Percentiles rank a stretch among this genome's conserved stretches.
phyloP scores from a whole-genome alignment of 2,888 invertebrate species.

The Sinhomidia bicolor region DNA sequence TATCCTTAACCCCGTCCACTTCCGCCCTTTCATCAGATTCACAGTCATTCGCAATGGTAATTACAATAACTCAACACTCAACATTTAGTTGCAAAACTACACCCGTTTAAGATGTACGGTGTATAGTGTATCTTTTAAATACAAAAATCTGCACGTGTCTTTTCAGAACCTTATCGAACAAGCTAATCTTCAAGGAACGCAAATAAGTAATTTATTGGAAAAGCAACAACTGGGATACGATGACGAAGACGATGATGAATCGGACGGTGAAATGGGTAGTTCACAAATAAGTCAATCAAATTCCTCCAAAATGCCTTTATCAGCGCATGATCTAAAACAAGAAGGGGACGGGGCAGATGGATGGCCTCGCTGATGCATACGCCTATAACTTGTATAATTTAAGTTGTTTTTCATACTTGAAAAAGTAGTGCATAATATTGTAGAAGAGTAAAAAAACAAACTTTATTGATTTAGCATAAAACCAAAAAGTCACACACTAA shows the following conservation, averaged over 20 bases:
- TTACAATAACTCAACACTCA: neutral
- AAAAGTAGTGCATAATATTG: neutral
- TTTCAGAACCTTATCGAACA: constrained; percentile 76
- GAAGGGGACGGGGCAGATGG: constrained; percentile 77
- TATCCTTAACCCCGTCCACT: constrained; percentile 78
- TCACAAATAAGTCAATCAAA: constrained; percentile 68
- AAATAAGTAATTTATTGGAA: constrained; percentile 75
- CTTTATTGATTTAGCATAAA: constrained; percentile 8
- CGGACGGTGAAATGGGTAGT: constrained; percentile 74
- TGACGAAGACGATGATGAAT: constrained; percentile 78
- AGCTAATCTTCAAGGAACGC: constrained; percentile 76
- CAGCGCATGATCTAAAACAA: constrained; percentile 68
- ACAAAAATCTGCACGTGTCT: too few relatives aligned
- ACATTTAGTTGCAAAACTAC: constrained; percentile 8
- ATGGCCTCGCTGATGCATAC: constrained; percentile 76
- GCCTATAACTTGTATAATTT: constrained; percentile 11
- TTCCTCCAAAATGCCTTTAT: constrained; percentile 72
- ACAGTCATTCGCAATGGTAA: constrained; percentile 79
- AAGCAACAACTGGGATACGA: constrained; percentile 77
- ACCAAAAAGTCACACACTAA: constrained; percentile 57
- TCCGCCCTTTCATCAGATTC: constrained; percentile 77
- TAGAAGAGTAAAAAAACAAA: neutral
- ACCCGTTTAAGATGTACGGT: neutral
- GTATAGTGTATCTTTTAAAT: too few relatives aligned
- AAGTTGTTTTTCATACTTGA: neutral